phyloP scores from a whole-genome alignment of 2,888 invertebrate species.

The Trichogramma evanescens region DNA sequence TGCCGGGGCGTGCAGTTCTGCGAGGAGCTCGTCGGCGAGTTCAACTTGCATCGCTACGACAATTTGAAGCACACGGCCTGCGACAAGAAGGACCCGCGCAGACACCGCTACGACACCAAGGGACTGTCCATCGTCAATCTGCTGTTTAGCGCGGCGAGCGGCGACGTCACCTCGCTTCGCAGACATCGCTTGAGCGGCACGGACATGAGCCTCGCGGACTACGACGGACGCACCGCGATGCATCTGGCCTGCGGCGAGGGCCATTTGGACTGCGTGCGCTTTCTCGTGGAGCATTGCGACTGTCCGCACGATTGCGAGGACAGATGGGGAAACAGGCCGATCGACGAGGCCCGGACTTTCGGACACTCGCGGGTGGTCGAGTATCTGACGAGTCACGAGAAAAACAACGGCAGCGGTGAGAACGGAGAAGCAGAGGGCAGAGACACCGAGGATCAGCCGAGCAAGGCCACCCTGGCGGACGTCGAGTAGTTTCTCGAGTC shows the following conservation, averaged over 20 bases:
- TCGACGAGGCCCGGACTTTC: slow-evolving; percentile 84
- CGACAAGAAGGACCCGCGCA: slow-evolving; percentile 81
- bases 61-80: slow-evolving; percentile 86
- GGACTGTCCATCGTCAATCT: slow-evolving; percentile 89
- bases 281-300: slow-evolving; percentile 78
- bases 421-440: background rate
- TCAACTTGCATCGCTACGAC: slow-evolving; percentile 91
- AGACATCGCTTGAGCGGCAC: slow-evolving; percentile 83
- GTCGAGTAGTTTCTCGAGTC: background rate
- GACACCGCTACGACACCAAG: slow-evolving; percentile 84
- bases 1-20: slow-evolving; percentile 90
- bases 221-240: slow-evolving; percentile 90
- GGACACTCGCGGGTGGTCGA: slow-evolving; percentile 71
- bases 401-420: background rate
- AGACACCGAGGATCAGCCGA: background rate
- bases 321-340: slow-evolving; percentile 87
- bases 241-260: slow-evolving; percentile 95
- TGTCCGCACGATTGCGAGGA: slow-evolving; percentile 72
- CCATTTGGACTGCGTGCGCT: slow-evolving; percentile 81
- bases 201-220: slow-evolving; percentile 89
- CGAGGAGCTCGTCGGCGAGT: slow-evolving; percentile 81
- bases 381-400: slow-evolving; percentile 58
- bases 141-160: slow-evolving; percentile 88
- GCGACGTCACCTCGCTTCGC: slow-evolving; percentile 85
- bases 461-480: background rate